Conservation (phyloP, 1,140 invertebrate species). For the Conus ventricosus region DNA sequence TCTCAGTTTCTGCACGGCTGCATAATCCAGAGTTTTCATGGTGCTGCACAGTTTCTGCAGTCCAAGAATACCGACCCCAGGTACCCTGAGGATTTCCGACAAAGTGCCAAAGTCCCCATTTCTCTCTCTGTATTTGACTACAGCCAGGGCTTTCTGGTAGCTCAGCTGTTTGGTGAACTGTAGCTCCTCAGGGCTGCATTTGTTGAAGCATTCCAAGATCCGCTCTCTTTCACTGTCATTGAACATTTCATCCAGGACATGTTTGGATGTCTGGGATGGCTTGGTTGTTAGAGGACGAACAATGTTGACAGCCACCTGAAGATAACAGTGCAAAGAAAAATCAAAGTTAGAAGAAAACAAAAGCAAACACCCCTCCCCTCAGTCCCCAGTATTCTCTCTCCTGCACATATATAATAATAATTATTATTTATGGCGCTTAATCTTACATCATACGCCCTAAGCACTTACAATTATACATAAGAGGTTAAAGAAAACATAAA, state of each 20-base stretch:
- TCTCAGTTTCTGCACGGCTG: constrained; percentile 35
- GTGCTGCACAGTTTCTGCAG: constrained; percentile 49
- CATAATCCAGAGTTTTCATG: constrained; percentile 29
- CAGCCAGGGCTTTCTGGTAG: constrained; percentile 35
- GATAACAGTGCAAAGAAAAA: background rate
- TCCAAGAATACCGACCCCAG: constrained; percentile 45
- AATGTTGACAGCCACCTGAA: background rate
- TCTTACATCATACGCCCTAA: background rate
- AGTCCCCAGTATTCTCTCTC: background rate
- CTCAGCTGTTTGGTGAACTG: constrained; percentile 39
- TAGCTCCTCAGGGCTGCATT: constrained; percentile 38
- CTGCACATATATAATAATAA: background rate
- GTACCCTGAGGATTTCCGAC: constrained; percentile 42
- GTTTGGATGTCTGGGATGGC: constrained; percentile 11
- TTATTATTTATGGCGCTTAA: background rate
- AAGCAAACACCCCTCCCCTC: background rate
- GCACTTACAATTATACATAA: background rate
- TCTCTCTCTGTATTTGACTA: constrained; percentile 41
- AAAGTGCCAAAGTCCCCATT: constrained; percentile 40
- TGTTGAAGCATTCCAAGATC: constrained; percentile 49
- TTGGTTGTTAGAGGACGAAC: constrained; percentile 21
- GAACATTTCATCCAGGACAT: constrained; percentile 41
- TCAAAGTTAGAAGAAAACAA: background rate
- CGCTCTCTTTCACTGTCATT: constrained; percentile 37
- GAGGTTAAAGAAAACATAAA: background rate